These are phyloP conservation scores for Anoplius nigerrimus DNA, from an alignment of 2,888 invertebrate genomes.

Conservation along the genomic window DNA sequence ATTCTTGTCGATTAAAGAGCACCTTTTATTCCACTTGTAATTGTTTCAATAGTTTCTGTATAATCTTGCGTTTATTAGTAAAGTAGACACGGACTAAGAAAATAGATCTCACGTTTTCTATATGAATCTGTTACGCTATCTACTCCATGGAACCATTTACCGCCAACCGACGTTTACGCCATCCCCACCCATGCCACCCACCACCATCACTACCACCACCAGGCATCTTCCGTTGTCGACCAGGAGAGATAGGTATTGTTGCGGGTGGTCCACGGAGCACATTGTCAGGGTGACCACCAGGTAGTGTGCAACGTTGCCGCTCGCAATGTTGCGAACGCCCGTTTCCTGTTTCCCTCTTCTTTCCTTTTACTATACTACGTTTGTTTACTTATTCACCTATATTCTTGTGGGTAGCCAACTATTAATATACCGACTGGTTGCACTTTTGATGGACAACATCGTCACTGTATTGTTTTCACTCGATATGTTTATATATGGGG, in stretches of 20 bases:
- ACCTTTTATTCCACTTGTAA: no score
- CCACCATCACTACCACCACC: not conserved
- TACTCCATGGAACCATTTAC: not conserved
- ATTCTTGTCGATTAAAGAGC: no score
- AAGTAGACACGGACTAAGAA: conserved; percentile 28
- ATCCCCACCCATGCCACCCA: not conserved
- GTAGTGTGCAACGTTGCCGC: conserved; percentile 72
- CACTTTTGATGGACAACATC: no score
- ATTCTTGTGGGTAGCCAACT: no score
- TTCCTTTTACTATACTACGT: conserved; percentile 37
- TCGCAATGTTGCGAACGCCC: conserved; percentile 67
- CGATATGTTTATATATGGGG: no score
- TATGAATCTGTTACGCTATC: conserved; percentile 35
- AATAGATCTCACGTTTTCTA: conserved; percentile 7
- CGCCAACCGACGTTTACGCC: not conserved
- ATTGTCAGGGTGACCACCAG: conserved; percentile 73
- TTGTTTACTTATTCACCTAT: conserved; percentile 10
- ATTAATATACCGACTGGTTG: no score
- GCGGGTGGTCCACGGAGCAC: conserved; percentile 73
- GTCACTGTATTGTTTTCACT: no score
- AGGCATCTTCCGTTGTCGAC: conserved; percentile 48
- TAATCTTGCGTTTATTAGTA: conserved; percentile 28
- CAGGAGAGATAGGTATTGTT: conserved; percentile 72
- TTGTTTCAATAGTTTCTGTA: no score
- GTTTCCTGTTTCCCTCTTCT: conserved; percentile 36